A percentile compares a stretch with the other conserved stretches of the same genome.
These are phyloP conservation scores for Muscicapa striata DNA, from an alignment of 2,797 vertebrate species.

Conservation along the genomic window DNA sequence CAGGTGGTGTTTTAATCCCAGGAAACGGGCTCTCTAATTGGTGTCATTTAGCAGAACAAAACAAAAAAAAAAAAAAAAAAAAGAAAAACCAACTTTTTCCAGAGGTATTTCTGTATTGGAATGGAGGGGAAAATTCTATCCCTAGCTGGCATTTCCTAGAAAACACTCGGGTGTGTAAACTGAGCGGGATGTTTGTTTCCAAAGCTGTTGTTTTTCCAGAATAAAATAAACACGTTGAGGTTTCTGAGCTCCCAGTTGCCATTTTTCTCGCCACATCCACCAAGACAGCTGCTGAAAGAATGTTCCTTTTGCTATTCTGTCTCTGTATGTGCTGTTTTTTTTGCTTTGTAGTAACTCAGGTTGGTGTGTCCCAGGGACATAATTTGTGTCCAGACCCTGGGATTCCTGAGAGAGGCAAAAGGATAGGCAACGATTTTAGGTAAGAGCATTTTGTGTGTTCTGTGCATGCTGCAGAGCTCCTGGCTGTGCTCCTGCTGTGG, in stretches of 20 bases:
- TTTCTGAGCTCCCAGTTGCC: constrained; percentile 24
- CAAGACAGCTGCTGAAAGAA: constrained; percentile 32
- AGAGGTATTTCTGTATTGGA: not conserved
- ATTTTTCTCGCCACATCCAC: constrained; percentile 68
- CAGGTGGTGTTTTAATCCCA: not conserved
- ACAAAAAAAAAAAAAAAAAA: too few relatives aligned
- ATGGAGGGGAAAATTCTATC: not conserved
- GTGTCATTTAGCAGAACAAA: not conserved
- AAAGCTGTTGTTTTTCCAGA: not conserved
- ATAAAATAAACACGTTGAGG: not conserved
- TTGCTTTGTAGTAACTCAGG: constrained; percentile 93
- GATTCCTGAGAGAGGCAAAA: constrained; percentile 96
- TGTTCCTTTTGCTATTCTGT: constrained; percentile 68
- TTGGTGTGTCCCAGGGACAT: constrained; percentile 97
- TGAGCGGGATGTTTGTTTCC: constrained; percentile 3
- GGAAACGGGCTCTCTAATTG: not conserved
- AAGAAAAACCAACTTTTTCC: not conserved
- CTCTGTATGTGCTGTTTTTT: constrained; percentile 81
- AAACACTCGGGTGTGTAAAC: not conserved
- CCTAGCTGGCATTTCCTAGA: constrained; percentile 1
- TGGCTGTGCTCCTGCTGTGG: not conserved
- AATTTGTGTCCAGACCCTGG: constrained; percentile 99
- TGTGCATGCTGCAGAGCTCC: constrained; percentile 4
- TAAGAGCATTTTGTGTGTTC: constrained; percentile 70
- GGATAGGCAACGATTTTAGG: constrained; percentile 98